Percentiles rank a stretch among this genome's conserved stretches.
Evolutionary conservation across 2,113 vertebrate species (phyloP).

Genomic region (Gorsachius goisagi): DNA sequence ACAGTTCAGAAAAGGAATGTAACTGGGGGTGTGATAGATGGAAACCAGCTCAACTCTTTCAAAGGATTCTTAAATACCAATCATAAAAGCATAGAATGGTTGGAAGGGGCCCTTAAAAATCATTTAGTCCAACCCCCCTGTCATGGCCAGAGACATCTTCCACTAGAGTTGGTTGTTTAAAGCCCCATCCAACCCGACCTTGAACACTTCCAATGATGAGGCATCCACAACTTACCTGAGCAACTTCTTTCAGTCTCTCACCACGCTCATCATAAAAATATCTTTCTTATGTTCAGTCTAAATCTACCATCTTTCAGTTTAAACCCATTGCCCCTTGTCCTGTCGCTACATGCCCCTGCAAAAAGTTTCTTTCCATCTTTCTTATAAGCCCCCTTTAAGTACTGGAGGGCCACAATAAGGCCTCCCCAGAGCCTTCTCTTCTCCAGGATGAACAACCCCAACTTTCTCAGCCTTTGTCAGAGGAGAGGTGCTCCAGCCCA

Average conservation of each 20-base stretch:
- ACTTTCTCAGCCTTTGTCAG: not conserved
- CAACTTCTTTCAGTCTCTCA: not conserved
- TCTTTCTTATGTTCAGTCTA: not conserved
- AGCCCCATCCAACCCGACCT: fast-evolving
- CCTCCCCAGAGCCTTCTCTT: not conserved
- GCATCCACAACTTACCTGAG: fast-evolving
- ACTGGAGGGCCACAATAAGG: not conserved
- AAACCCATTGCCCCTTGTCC: not conserved
- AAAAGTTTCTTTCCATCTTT: not conserved
- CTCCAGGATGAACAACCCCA: not conserved
- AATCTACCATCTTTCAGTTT: not conserved
- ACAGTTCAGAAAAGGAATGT: not conserved
- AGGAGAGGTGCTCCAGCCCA: not conserved
- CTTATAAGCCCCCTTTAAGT: not conserved
- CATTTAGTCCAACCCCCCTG: fast-evolving
- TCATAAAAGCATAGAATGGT: not conserved
- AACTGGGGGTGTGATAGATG: not conserved
- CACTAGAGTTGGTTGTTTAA: not conserved
- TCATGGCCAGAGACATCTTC: fast-evolving
- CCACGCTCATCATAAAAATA: not conserved
- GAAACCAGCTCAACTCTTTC: not conserved
- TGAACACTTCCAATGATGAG: not conserved
- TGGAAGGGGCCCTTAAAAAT: not conserved
- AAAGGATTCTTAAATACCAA: not conserved
- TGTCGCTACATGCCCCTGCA: not conserved